phyloP scores from a whole-genome alignment of 2,113 vertebrate species.

The Blennius ocellaris region DNA sequence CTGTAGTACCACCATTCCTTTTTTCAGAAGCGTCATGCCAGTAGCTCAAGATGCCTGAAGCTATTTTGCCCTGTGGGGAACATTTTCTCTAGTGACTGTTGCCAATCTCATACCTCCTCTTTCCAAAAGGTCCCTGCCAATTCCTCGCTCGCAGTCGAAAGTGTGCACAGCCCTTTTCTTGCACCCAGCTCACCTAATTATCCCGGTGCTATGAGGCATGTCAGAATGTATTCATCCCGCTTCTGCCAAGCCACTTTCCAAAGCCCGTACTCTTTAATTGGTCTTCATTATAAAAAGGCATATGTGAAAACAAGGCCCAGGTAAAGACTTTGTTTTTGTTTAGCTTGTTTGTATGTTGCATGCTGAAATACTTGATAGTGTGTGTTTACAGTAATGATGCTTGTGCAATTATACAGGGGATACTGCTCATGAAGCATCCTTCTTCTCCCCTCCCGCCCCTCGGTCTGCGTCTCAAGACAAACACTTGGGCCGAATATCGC shows the following conservation, averaged over 20 bases:
- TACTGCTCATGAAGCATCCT: slow-evolving; percentile 13
- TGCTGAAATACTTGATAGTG: slow-evolving; percentile 39
- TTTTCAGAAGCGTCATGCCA: slow-evolving; percentile 53
- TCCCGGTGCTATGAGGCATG: slow-evolving; percentile 77
- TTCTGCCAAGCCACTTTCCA: slow-evolving; percentile 55
- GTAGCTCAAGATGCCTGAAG: slow-evolving; percentile 61
- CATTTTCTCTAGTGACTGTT: slow-evolving; percentile 67
- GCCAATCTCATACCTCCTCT: slow-evolving; percentile 69
- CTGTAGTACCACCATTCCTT: slow-evolving; percentile 49
- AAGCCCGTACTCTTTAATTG: slow-evolving; percentile 77
- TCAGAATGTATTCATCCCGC: slow-evolving; percentile 66
- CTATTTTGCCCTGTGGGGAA: slow-evolving; percentile 74
- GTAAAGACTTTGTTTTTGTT: slow-evolving; percentile 36
- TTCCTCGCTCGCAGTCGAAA: slow-evolving; percentile 64
- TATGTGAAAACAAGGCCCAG: slow-evolving; percentile 47
- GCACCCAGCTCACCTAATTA: slow-evolving; percentile 81
- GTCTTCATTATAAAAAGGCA: slow-evolving; percentile 77
- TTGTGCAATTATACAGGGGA: slow-evolving; percentile 38
- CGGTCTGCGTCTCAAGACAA: neutral
- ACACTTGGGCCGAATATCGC: neutral
- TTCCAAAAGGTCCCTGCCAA: slow-evolving; percentile 69
- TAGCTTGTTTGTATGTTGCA: slow-evolving; percentile 31
- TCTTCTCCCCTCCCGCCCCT: slow-evolving; percentile 3
- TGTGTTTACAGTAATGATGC: slow-evolving; percentile 56
- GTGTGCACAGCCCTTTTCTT: slow-evolving; percentile 55